Percentiles rank a stretch among this genome's conserved stretches.
Evolutionary conservation across 2,797 vertebrate species (phyloP).

Genomic region (Microctenopoma lineatum): DNA sequence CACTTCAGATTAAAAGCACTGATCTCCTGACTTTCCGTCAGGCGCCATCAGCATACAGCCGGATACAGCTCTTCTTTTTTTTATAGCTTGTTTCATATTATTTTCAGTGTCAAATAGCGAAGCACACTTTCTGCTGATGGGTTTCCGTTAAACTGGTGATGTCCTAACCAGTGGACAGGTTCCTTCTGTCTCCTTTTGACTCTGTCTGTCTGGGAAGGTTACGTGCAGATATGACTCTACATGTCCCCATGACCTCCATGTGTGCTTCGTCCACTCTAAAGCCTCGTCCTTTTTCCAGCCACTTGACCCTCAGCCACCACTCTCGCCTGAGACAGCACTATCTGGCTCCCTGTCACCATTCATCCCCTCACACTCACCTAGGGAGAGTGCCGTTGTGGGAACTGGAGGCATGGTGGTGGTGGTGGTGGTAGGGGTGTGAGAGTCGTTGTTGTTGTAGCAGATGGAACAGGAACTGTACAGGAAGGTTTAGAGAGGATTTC

Average conservation of each 20-base stretch:
- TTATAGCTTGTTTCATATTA: neutral
- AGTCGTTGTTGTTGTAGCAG: neutral
- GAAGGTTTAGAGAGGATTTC: neutral
- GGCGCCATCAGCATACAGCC: neutral
- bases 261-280: slow-evolving; percentile 43
- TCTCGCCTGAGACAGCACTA: slow-evolving; percentile 54
- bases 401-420: neutral
- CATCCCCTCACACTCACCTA: slow-evolving; percentile 66
- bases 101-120: neutral
- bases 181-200: slow-evolving; percentile 3
- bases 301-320: slow-evolving; percentile 49
- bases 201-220: slow-evolving; percentile 21
- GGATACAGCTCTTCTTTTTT: neutral
- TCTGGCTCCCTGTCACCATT: slow-evolving; percentile 73
- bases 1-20: neutral
- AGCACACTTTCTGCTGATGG: neutral
- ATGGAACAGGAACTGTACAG: neutral
- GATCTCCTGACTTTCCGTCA: neutral
- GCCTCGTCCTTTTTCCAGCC: slow-evolving; percentile 40
- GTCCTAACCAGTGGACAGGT: neutral
- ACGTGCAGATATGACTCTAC: slow-evolving; percentile 14
- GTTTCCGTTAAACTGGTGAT: neutral
- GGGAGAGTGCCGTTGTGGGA: slow-evolving; percentile 44
- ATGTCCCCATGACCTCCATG: slow-evolving; percentile 17
- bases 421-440: neutral